Base-by-base conservation (phyloP, 2,797 vertebrate species). In the Schizopygopsis pylzovi region DNA sequence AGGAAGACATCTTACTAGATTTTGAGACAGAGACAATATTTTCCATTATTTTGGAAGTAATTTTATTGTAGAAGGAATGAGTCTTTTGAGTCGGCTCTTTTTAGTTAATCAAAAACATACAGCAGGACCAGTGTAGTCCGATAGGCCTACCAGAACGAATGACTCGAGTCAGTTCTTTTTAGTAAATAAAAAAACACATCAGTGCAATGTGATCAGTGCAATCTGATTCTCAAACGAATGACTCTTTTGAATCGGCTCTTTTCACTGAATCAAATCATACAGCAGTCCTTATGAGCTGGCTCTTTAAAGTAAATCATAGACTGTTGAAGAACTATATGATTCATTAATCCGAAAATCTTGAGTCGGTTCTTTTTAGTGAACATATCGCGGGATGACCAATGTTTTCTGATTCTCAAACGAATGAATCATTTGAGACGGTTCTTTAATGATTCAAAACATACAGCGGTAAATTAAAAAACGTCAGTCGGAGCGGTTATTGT, bases 21-120 rank as follows among this genome's bases (percentile, higher is more conserved):
- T 61, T 82, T 61, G 25, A 73, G 11, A n/a, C n/a, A 25, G 3
- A 45, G 52, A 4, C 68, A 81, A 25, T 16, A 39, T 28, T 33
- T 20, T 49, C 1, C 68, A 61, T 75, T 71, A 41, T 78, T 87
- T 77, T 20, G 9, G n/a, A 67, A 59, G 45, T 61, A 41, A 45
- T 22, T 41, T 11, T 41, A 11, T 68, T 61, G 18, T 28, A 13
- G 7, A 61, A 79, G 8, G 9, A 79, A 45, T 18, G 13, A 79
- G 13, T 61, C 37, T 61, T 79, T 43, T 79, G 8, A 61, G 13
- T 41, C 13, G 7, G 22, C 25, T 43, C 6, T 41, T 25, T 78
- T 43, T 43, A 61, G 7, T 78, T 6, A 54, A 22, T 56, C 18
- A 77, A 25, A 16, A 41, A 16, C 37, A 61, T 41, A 25, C 11